Evolutionary conservation across 2,113 vertebrate species (phyloP), one percentile per base, ranked within the genome.

Genomic region (Pelusios castaneus): DNA sequence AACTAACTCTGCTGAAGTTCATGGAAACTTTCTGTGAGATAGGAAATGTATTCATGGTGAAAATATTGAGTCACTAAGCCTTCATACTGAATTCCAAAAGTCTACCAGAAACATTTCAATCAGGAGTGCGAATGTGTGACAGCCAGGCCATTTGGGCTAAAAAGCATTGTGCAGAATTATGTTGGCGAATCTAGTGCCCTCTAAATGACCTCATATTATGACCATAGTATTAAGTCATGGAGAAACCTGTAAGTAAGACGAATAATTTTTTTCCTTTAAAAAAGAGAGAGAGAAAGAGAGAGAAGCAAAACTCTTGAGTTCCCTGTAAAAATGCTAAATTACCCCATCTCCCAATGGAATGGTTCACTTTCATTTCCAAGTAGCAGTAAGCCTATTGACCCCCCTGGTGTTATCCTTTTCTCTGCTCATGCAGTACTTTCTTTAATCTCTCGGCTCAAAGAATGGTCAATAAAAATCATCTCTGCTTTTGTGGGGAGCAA

Each of bases 401-500:
- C 97, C 97, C 86, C 54, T 49, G 55, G 95, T 97, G 97, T 98
- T 98, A 98, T 97, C 97, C 97, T 97, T 97, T 97, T 97, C 94
- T 84, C 97, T 97, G 97, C 97, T 97, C 97, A 97, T 97, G 98
- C 97, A 97, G 97, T 98, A 97, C 97, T 98, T 98, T 98, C 98
- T 98, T 98, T 99, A 99, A 99, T 99, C 98, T 98, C 97, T 97
- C 70, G 92, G 98, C 99, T 99, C 98, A 99, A 98, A 98, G 98
- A 98, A 97, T 98, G 98, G 98, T 98, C 98, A 98, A 98, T 98
- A 98, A 98, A 98, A 98, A 98, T 98, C 98, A 98, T 98, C 97
- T 98, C 95, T 97, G 96, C 98, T 98, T 98, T 98, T 97, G 97
- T 96, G 97, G 89, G 97, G 97, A 98, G 97, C 97, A 98, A 98